Evolutionary conservation across 2,797 vertebrate species (phyloP), one percentile per base, ranked within the genome.

Genomic region (Psittacula echo): DNA sequence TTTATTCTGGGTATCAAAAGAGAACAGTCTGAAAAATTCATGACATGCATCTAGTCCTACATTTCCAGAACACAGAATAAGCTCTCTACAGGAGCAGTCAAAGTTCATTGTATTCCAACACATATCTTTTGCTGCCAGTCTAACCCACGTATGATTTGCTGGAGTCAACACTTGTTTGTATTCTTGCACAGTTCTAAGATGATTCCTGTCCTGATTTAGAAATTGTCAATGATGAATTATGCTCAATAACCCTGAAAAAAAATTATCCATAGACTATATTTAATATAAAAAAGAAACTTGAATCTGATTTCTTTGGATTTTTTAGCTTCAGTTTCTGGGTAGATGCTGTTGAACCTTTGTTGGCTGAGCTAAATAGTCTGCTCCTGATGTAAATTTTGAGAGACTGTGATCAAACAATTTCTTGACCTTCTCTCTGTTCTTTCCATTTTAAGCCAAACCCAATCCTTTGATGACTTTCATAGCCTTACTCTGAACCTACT

Each of bases 391-490:
- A 66, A 85, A 94, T 79, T 90, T 66, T 85, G 48, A 32, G 60
- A 90, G 60, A 19, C 27, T 22, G 53, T 75, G 50, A 95, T 91
- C 67, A 88, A 93, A 60, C 27, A 61, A 51, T 81, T 90, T 65
- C 71, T 84, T 78, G 71, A 91, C 83, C 83, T 96, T 72, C 42
- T 56, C 42, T 81, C 42, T 65, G 42, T n/a, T 90, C 73, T 32
- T 74, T 78, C 51, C 3, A 4, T 79, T 85, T 80, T 19, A 93
- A 91, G 76, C 30, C 45, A 86, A 81, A 87, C 42, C 42, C 29
- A 72, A 75, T 16, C 39, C 41, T 86, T 78, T 86, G 89, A 84
- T 42, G 29, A 84, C 72, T 91, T 48, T 34, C 27, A 29, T 17
- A 77, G 65, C 50, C 78, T 56, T 89, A 65, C 65, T 94, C 66